Percentiles rank a stretch among this genome's conserved stretches.
phyloP scores from a whole-genome alignment of 2,888 invertebrate genomes.

The Zeuzera pyrina region DNA sequence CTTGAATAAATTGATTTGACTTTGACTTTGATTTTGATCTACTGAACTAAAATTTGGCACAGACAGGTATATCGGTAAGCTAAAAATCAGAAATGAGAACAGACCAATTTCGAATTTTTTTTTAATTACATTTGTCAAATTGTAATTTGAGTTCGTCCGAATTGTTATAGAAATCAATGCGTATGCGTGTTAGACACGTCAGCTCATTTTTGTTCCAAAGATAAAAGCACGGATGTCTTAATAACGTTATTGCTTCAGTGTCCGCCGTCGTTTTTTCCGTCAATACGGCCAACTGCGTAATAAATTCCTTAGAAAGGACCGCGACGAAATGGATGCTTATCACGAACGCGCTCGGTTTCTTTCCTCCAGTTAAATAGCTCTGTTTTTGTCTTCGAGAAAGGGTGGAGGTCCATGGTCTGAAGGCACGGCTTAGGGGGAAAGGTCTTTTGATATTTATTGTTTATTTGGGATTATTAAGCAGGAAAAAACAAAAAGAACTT shows the following conservation, averaged over 20 bases:
- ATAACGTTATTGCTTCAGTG: background rate
- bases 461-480: slow-evolving; percentile 14
- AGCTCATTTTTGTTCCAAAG: no score
- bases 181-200: no score
- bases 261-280: slow-evolving; percentile 15
- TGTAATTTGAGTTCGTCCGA: no score
- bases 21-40: no score
- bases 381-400: slow-evolving; percentile 27
- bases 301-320: slow-evolving; percentile 27
- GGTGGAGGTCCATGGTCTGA: slow-evolving; percentile 1
- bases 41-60: no score
- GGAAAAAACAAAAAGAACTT: slow-evolving; percentile 10
- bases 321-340: slow-evolving; percentile 35
- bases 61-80: no score
- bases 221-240: no score
- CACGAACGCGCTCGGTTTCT: slow-evolving; percentile 29
- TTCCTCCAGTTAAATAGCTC: slow-evolving; percentile 26
- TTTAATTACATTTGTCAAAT: no score
- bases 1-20: no score
- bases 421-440: background rate
- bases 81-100: no score
- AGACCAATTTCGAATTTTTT: no score
- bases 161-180: no score
- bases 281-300: slow-evolving; percentile 33
- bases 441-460: slow-evolving; percentile 1